Evolutionary conservation across 1,140 invertebrate genomes (phyloP), one percentile per base, ranked within the genome.

Genomic region (honey bee (Apis mellifera)): DNA sequence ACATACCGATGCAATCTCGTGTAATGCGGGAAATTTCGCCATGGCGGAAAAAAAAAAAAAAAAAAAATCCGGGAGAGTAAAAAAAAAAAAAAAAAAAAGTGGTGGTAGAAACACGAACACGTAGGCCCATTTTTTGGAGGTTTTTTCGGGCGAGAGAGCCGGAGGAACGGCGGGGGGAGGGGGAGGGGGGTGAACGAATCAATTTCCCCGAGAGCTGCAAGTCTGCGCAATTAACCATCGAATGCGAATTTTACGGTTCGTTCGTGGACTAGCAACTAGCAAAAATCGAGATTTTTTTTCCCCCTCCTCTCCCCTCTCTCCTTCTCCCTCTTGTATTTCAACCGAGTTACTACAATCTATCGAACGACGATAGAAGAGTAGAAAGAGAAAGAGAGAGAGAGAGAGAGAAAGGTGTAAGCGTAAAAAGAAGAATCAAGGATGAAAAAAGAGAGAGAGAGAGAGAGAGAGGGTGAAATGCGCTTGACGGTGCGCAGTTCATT

Each of bases 401-500:
- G 32, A 3, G 19, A 52, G 9, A 54, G 4, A 2, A 1, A 55
- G 13, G 26, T 2, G 50, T 13, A n/a, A 26, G 0, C 17, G 9
- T 23, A 15, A n/a, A 59, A 59, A 50, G 48, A 54, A 26, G 52
- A 50, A 19, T 19, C n/a, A 64, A n/a, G 23, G 50, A 15, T 48
- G 26, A 77, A 78, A 78, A 4, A 57, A 19, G 19, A 26, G 0
- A 13, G 3, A 21, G n/a, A 9, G 26, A 50, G 48, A 54, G 48
- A 68, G 50, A 23, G 23, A n/a, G 64, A n/a, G 23, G 50, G 21
- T 48, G 26, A 77, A 78, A 78, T 55, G 57, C 66, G 81, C 32
- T 55, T 9, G n/a, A 19, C 26, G 65, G 57, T 55, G 54, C 65
- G 48, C 74, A 76, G 81, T 85, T 86, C 87, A 84, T 89, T 86